Percentiles rank a stretch among this genome's conserved stretches.
Evolutionary conservation across 2,113 vertebrate species (phyloP).

Genomic region (Emydocephalus ijimae): DNA sequence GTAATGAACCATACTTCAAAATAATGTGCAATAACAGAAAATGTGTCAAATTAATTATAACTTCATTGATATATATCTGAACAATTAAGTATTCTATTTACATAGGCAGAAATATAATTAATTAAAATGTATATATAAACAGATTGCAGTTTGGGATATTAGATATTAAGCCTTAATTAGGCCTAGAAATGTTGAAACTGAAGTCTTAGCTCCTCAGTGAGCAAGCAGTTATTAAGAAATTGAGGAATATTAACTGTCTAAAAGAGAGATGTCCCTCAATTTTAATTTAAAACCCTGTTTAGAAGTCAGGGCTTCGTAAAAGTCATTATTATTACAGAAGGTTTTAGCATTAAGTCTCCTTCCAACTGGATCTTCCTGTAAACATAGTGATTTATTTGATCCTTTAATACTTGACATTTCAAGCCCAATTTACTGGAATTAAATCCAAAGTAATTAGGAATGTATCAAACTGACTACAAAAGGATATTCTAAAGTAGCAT

Average conservation of each 20-base stretch:
- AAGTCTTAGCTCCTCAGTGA: neutral
- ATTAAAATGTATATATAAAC: neutral
- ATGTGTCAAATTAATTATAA: constrained; percentile 2
- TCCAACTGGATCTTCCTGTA: constrained; percentile 7
- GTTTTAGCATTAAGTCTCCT: neutral
- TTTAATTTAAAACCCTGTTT: too few species aligned
- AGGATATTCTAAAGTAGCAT: constrained; percentile 24
- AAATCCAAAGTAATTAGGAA: constrained; percentile 15
- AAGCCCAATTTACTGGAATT: constrained; percentile 29
- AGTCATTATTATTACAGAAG: constrained; percentile 1
- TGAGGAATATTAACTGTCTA: neutral
- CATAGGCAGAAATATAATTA: constrained; percentile 5
- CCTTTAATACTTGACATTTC: constrained; percentile 19
- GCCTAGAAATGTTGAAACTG: neutral
- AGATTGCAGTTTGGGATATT: neutral
- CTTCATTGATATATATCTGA: neutral
- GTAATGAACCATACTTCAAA: neutral
- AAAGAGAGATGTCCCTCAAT: too few species aligned
- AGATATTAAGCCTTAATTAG: neutral
- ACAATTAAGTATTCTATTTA: neutral
- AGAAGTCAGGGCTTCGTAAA: neutral
- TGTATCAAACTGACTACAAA: constrained; percentile 23
- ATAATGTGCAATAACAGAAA: neutral
- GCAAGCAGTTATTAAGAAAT: constrained; percentile 5
- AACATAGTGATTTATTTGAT: neutral